Conservation (phyloP, 2,113 vertebrate species). For the Telmatochromis sp. region DNA sequence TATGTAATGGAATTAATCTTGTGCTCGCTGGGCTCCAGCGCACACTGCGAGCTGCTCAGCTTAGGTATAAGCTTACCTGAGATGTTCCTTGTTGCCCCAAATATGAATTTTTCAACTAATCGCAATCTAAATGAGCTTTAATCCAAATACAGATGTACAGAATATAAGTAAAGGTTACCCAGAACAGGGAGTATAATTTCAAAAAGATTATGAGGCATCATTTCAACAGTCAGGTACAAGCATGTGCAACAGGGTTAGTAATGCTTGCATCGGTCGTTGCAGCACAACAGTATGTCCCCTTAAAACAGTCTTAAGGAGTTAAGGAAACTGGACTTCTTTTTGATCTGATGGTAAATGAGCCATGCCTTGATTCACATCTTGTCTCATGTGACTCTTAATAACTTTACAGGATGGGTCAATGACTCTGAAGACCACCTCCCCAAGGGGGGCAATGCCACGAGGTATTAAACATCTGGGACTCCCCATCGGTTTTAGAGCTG, state of each 20-base stretch:
- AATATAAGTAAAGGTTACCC: background rate
- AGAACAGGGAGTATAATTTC: background rate
- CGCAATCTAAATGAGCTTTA: background rate
- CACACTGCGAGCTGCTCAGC: background rate
- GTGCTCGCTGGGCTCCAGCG: background rate
- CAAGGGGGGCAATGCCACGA: background rate
- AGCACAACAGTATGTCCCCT: background rate
- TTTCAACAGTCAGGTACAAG: background rate
- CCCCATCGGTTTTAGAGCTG: background rate
- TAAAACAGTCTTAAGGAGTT: background rate
- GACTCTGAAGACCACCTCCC: background rate
- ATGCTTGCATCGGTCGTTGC: rapidly evolving
- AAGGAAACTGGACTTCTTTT: background rate
- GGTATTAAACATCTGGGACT: background rate
- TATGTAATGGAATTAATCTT: conserved; percentile 36
- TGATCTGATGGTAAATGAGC: background rate
- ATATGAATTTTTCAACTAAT: background rate
- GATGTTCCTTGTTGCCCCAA: background rate
- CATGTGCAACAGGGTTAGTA: background rate
- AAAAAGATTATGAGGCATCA: background rate
- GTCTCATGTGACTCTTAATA: background rate
- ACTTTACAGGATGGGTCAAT: background rate
- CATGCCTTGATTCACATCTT: background rate
- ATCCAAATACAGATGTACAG: background rate
- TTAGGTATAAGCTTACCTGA: background rate